Conservation (phyloP, 1,140 invertebrate genomes). For the Maconellicoccus hirsutus region DNA sequence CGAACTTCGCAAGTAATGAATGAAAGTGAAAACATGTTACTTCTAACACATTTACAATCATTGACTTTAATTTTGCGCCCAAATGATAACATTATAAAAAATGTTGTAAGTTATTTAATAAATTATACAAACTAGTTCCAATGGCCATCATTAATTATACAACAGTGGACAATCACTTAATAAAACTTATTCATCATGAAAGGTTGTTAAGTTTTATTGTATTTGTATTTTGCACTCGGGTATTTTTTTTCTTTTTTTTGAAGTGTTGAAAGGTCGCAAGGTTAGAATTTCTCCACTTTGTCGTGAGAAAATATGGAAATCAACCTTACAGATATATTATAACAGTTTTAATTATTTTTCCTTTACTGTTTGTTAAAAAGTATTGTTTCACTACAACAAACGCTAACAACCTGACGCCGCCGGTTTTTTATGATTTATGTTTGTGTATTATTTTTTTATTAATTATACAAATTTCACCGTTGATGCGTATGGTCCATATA, state of each 20-base stretch:
- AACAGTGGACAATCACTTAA: background rate
- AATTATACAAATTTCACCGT: background rate
- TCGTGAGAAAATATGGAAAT: background rate
- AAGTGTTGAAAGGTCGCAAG: background rate
- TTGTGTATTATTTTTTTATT: background rate
- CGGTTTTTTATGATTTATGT: background rate
- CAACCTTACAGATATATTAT: background rate
- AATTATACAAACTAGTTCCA: background rate
- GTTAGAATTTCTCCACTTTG: slow-evolving; percentile 8
- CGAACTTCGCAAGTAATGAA: background rate
- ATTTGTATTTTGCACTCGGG: slow-evolving; percentile 9
- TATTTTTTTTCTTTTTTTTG: background rate
- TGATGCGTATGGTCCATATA: background rate
- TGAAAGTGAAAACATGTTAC: background rate
- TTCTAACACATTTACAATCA: background rate
- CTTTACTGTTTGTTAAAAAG: background rate
- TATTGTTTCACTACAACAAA: background rate
- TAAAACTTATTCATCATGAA: background rate
- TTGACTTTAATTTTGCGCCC: too few relatives aligned
- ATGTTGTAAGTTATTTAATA: background rate
- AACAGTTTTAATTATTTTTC: background rate
- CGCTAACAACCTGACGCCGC: background rate
- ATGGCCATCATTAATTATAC: background rate
- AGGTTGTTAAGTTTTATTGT: background rate
- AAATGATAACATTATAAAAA: background rate